Percentiles rank a stretch among this genome's conserved stretches.
Evolutionary conservation across 2,888 invertebrate species (phyloP).

Genomic region (Eupithecia tripunctaria): DNA sequence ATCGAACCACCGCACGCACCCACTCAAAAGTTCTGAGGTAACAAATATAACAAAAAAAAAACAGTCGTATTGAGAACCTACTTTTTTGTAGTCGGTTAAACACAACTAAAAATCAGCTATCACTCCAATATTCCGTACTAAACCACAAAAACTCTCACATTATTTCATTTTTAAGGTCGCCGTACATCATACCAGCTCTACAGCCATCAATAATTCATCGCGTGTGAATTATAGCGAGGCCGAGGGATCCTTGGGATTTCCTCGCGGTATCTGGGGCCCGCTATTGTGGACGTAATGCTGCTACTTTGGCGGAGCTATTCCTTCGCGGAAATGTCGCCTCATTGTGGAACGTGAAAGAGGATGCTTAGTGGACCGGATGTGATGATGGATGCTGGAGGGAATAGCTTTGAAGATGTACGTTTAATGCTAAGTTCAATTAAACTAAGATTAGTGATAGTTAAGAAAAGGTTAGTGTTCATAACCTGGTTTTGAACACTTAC

Average conservation of each 20-base stretch:
- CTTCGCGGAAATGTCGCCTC: constrained; percentile 19
- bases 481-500: neutral
- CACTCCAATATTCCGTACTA: neutral
- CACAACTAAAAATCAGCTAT: neutral
- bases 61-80: no score
- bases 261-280: constrained; percentile 45
- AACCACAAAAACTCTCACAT: constrained; percentile 20
- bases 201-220: constrained; percentile 75
- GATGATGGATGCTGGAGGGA: constrained; percentile 9
- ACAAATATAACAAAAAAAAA: no score
- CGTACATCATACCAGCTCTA: constrained; percentile 48
- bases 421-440: neutral
- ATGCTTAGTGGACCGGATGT: constrained; percentile 22
- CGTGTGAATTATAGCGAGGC: constrained; percentile 63
- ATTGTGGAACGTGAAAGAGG: constrained; percentile 28
- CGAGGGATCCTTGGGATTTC: constrained; percentile 59
- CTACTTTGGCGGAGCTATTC: constrained; percentile 31
- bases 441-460: no score
- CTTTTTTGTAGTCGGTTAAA: no score
- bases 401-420: constrained; percentile 1
- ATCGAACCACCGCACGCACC: no score
- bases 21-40: no score
- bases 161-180: constrained; percentile 33
- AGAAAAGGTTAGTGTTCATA: no score
- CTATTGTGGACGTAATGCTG: constrained; percentile 37